Conservation (phyloP, 2,797 vertebrate genomes). For the Geotrypetes seraphini region DNA sequence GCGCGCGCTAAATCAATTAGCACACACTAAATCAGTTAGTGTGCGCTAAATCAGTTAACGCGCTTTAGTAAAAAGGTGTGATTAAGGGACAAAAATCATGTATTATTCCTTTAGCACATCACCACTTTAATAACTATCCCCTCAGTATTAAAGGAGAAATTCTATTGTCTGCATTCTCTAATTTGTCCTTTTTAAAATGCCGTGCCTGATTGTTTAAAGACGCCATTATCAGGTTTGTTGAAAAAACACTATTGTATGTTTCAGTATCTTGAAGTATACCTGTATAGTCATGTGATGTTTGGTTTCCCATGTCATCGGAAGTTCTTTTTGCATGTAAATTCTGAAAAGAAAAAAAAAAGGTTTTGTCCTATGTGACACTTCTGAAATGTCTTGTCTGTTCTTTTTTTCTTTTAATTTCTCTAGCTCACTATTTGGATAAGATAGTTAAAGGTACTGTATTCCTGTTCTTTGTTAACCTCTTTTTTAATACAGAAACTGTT, state of each 20-base stretch:
- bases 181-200: conserved; percentile 5
- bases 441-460: conserved; percentile 94
- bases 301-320: conserved; percentile 35
- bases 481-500: too few species aligned
- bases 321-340: conserved; percentile 64
- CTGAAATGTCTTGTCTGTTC: conserved; percentile 79
- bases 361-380: conserved; percentile 56
- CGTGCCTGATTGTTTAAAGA: conserved; percentile 6
- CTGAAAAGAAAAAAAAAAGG: too few species aligned
- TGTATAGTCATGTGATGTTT: conserved; percentile 29
- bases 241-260: conserved; percentile 22
- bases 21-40: too few species aligned
- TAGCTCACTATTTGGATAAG: conserved; percentile 94
- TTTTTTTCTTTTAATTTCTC: conserved; percentile 51
- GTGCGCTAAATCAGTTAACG: too few species aligned
- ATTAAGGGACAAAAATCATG: too few species aligned
- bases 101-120: too few species aligned
- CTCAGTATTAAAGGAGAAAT: too few species aligned
- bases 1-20: too few species aligned
- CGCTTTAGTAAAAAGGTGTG: too few species aligned
- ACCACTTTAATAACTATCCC: too few species aligned
- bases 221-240: conserved; percentile 9
- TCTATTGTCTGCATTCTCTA: conserved; percentile 2
- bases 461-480: conserved; percentile 53
- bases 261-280: conserved; percentile 30